These are phyloP conservation scores for Zaprionus vittiger DNA, from an alignment of 1,140 invertebrate species.

Conservation along the genomic window DNA sequence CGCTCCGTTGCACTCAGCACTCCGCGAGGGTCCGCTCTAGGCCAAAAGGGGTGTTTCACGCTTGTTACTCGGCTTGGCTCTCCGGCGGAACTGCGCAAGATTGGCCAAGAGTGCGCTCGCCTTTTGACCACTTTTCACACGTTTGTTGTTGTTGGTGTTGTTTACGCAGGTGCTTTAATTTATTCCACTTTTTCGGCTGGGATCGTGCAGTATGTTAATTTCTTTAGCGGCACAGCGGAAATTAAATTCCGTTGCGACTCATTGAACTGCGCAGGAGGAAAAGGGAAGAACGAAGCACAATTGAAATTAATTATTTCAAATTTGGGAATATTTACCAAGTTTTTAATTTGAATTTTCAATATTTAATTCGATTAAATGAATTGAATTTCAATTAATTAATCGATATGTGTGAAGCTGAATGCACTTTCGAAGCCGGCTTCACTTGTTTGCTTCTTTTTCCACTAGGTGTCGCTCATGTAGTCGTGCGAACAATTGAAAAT, in stretches of 20 bases:
- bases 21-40: constrained; percentile 18
- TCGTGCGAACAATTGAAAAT: neutral
- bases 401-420: neutral
- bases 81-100: constrained; percentile 74
- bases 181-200: constrained; percentile 31
- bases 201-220: constrained; percentile 59
- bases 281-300: neutral
- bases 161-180: constrained; percentile 53
- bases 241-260: constrained; percentile 48
- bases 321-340: neutral
- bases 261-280: constrained; percentile 31
- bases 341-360: no score
- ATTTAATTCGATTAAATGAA: neutral
- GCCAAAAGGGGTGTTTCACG: constrained; percentile 57
- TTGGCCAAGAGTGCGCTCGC: constrained; percentile 43
- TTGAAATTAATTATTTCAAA: neutral
- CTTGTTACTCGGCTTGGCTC: constrained; percentile 45
- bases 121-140: constrained; percentile 72
- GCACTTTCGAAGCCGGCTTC: neutral
- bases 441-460: neutral
- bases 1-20: constrained; percentile 58
- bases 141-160: constrained; percentile 12
- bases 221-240: constrained; percentile 50
- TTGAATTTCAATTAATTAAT: neutral
- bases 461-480: constrained; percentile 13